A percentile compares a stretch with the other conserved stretches of the same genome.
Conservation (phyloP, 2,888 invertebrate species). For the Pollenia griseotomentosa region DNA sequence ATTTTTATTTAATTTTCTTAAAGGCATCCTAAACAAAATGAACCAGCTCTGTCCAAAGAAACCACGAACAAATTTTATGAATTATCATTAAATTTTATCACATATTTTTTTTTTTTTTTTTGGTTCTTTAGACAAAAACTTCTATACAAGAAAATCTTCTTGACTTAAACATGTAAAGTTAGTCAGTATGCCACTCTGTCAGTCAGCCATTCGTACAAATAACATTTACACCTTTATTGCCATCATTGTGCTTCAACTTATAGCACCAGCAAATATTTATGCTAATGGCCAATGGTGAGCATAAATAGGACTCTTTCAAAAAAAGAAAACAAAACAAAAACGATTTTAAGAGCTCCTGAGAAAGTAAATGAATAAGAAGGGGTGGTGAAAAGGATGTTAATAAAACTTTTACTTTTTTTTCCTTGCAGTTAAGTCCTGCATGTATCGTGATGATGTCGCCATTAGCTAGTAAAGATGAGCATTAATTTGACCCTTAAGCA, state of each 20-base stretch:
- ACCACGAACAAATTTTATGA: constrained; percentile 79
- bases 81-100: constrained; percentile 80
- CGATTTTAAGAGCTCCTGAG: not conserved
- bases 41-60: not conserved
- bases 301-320: constrained; percentile 18
- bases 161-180: constrained; percentile 7
- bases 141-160: not conserved
- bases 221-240: constrained; percentile 82
- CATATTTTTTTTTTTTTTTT: constrained; percentile 69
- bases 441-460: constrained; percentile 46
- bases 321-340: not conserved
- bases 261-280: constrained; percentile 79
- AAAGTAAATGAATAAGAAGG: not conserved
- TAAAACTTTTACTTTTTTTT: constrained; percentile 45
- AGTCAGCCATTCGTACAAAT: constrained; percentile 30
- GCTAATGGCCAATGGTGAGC: constrained; percentile 77
- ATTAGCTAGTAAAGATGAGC: constrained; percentile 61
- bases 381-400: constrained; percentile 13
- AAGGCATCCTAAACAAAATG: too few relatives aligned
- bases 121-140: not conserved
- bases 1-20: too few relatives aligned
- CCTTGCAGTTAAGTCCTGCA: not conserved
- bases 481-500: constrained; percentile 80
- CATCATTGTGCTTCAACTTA: constrained; percentile 74
- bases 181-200: constrained; percentile 42